A percentile compares a stretch with the other conserved stretches of the same genome.
phyloP scores from a whole-genome alignment of 1,140 invertebrate species.

The Tribolium castaneum region DNA sequence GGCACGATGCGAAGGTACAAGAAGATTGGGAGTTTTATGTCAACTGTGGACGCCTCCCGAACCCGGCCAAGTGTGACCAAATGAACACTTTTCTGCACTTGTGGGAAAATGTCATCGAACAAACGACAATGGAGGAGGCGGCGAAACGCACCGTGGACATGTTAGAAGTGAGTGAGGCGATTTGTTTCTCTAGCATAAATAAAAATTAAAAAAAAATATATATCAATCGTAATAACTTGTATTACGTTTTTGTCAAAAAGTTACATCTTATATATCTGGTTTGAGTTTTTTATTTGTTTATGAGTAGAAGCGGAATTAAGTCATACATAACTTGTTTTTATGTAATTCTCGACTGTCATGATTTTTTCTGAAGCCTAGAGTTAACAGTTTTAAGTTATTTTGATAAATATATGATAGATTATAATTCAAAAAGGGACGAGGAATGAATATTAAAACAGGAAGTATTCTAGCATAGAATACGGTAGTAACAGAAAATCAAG shows the following conservation, averaged over 20 bases:
- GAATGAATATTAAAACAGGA: too few species aligned
- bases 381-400: not conserved
- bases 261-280: too few species aligned
- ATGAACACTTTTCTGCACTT: slow-evolving; percentile 73
- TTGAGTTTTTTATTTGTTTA: too few species aligned
- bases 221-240: too few species aligned
- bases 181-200: not conserved
- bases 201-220: too few species aligned
- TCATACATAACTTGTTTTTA: too few species aligned
- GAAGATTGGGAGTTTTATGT: slow-evolving; percentile 71
- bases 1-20: not conserved
- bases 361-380: slow-evolving; percentile 42
- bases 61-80: slow-evolving; percentile 68
- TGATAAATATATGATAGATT: not conserved
- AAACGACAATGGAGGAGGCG: slow-evolving; percentile 63
- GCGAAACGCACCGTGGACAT: slow-evolving; percentile 63
- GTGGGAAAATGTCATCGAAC: slow-evolving; percentile 67
- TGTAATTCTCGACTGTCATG: too few species aligned
- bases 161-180: slow-evolving; percentile 57
- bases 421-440: too few species aligned
- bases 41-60: slow-evolving; percentile 73
- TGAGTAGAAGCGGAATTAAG: too few species aligned
- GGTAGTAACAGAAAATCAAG: too few species aligned
- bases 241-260: too few species aligned
- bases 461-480: too few species aligned